Percentiles rank a stretch among this genome's conserved stretches.
phyloP scores from a whole-genome alignment of 2,797 vertebrate genomes.

The Nannoperca australis region DNA sequence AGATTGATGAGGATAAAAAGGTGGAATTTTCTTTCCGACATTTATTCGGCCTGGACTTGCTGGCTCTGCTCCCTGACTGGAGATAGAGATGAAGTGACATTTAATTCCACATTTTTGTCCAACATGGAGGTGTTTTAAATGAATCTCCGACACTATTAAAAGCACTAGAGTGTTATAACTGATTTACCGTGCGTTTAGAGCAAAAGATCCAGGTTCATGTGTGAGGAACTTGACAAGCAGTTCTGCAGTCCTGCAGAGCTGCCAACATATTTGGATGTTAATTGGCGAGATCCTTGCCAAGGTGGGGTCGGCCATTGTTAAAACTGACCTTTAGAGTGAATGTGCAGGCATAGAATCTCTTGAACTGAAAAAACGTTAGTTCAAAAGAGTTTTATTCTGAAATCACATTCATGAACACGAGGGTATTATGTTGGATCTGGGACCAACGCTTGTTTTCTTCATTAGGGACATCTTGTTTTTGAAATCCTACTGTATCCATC shows the following conservation, averaged over 20 bases:
- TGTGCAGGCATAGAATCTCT: constrained; percentile 3
- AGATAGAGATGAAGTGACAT: constrained; percentile 50
- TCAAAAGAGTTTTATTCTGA: background rate
- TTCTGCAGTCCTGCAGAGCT: constrained; percentile 13
- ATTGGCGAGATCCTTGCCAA: constrained; percentile 39
- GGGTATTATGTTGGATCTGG: background rate
- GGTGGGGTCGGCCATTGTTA: constrained; percentile 50
- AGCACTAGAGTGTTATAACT: constrained; percentile 25
- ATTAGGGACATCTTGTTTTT: background rate
- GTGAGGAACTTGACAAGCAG: constrained; percentile 40
- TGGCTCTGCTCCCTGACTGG: constrained; percentile 37
- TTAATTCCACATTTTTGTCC: constrained; percentile 54
- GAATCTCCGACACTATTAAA: constrained; percentile 36
- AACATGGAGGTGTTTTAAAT: constrained; percentile 37
- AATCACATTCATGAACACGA: background rate
- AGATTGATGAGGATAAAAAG: constrained; percentile 42
- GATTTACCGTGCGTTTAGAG: constrained; percentile 16
- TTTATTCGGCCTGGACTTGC: constrained; percentile 28
- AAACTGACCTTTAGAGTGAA: constrained; percentile 52
- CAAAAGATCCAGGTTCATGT: constrained; percentile 20
- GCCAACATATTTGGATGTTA: constrained; percentile 41
- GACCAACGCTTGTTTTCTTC: background rate
- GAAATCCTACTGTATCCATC: background rate
- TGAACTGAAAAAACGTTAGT: background rate
- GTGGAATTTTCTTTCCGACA: constrained; percentile 15